Percentiles rank a stretch among this genome's conserved stretches.
phyloP scores from a whole-genome alignment of 2,888 invertebrate genomes.

The Erebia ligea region DNA sequence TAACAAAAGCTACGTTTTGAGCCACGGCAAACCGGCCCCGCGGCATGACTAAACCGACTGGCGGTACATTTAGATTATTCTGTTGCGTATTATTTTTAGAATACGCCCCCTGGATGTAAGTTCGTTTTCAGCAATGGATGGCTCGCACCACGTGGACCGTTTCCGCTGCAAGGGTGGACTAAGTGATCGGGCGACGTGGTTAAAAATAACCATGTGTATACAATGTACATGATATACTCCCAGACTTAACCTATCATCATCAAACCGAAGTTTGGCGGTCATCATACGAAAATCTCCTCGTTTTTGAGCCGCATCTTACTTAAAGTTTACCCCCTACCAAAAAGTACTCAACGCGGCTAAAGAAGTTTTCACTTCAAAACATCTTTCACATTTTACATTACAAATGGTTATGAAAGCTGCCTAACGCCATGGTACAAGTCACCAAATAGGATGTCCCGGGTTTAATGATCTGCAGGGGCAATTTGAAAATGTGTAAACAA shows the following conservation, averaged over 20 bases:
- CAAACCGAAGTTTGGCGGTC: no score
- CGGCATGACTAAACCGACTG: constrained; percentile 67
- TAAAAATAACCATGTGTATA: constrained; percentile 20
- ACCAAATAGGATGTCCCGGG: no score
- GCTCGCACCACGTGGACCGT: constrained; percentile 59
- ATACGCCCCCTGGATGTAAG: constrained; percentile 75
- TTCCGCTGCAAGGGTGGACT: constrained; percentile 61
- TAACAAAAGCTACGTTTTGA: constrained; percentile 35
- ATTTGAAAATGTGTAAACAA: no score
- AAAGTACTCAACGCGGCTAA: no score
- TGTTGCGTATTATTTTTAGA: constrained; percentile 73
- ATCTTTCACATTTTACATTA: no score
- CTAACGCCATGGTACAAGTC: neutral
- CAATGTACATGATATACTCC: neutral
- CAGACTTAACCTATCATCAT: no score
- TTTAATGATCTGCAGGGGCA: no score
- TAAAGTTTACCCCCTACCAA: no score
- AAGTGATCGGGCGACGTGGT: constrained; percentile 18
- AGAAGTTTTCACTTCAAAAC: no score
- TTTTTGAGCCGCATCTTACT: no score
- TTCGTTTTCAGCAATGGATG: constrained; percentile 42
- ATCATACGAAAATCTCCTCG: no score
- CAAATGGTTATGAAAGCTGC: no score
- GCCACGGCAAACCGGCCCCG: constrained; percentile 51
- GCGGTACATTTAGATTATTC: constrained; percentile 58